These are phyloP conservation scores for Gallinago media DNA, from an alignment of 2,113 vertebrate genomes.

Conservation along the genomic window DNA sequence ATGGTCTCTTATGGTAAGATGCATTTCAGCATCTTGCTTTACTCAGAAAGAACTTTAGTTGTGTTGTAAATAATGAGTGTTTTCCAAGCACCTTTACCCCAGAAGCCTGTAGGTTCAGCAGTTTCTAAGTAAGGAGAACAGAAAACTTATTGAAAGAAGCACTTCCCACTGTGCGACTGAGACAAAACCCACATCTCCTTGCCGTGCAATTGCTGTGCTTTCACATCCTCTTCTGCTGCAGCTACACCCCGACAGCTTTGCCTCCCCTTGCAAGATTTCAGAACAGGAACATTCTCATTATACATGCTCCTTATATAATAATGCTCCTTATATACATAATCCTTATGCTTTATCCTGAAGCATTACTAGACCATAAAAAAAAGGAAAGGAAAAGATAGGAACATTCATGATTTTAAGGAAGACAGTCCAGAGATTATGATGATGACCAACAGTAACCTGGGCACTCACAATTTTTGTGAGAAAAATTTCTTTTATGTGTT, in stretches of 20 bases:
- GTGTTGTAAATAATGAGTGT: neutral
- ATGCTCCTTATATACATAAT: neutral
- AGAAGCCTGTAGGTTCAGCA: neutral
- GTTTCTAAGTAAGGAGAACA: neutral
- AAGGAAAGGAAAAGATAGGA: neutral
- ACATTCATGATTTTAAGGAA: neutral
- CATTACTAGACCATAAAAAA: neutral
- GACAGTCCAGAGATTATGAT: neutral
- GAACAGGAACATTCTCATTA: neutral
- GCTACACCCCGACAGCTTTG: neutral
- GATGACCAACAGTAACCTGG: neutral
- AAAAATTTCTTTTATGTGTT: neutral
- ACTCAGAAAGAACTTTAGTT: neutral
- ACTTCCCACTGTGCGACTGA: neutral
- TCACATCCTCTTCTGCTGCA: conserved; percentile 25
- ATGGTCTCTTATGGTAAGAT: neutral
- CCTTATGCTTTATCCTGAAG: neutral
- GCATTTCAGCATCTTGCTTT: neutral
- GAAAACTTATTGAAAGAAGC: neutral
- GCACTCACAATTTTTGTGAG: neutral
- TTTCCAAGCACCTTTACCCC: neutral
- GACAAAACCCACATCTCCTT: neutral
- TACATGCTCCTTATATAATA: neutral
- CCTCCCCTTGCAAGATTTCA: neutral
- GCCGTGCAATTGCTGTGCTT: neutral